phyloP scores from a whole-genome alignment of 1,140 invertebrate genomes.

The Anadara kagoshimensis region DNA sequence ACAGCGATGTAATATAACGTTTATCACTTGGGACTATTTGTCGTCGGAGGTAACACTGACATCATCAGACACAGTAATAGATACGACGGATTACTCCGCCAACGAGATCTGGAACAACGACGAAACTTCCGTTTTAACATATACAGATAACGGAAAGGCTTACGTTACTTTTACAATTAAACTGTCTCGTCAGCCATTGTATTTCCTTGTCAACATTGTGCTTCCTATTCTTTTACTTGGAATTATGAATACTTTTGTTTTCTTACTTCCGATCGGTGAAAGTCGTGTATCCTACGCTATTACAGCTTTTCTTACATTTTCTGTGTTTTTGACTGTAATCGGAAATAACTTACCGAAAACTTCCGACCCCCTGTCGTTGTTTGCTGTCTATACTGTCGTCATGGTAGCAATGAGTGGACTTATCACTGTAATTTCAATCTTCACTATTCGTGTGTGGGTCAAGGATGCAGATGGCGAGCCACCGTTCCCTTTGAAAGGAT shows the following conservation, averaged over 20 bases:
- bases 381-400: conserved; percentile 25
- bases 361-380: conserved; percentile 41
- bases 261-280: conserved; percentile 52
- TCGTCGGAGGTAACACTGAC: conserved; percentile 21
- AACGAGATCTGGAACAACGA: conserved; percentile 27
- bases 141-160: conserved; percentile 1
- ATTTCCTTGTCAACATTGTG: conserved; percentile 45
- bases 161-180: conserved; percentile 32
- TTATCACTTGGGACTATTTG: conserved; percentile 21
- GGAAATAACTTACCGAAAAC: conserved; percentile 44
- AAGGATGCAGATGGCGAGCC: conserved; percentile 19
- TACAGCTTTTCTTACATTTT: conserved; percentile 50
- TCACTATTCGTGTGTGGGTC: conserved; percentile 31
- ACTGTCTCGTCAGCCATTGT: conserved; percentile 37
- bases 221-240: conserved; percentile 50
- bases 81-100: conserved; percentile 7
- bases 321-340: conserved; percentile 50
- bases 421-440: conserved; percentile 21
- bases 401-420: conserved; percentile 31
- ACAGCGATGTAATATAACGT: conserved; percentile 27
- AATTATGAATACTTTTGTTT: conserved; percentile 44
- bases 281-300: conserved; percentile 44
- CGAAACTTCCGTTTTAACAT: background rate
- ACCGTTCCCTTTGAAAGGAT: conserved; percentile 12
- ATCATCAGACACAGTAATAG: conserved; percentile 13